Conservation (phyloP, 2,888 invertebrate species). For the Cheilosia scutellata region DNA sequence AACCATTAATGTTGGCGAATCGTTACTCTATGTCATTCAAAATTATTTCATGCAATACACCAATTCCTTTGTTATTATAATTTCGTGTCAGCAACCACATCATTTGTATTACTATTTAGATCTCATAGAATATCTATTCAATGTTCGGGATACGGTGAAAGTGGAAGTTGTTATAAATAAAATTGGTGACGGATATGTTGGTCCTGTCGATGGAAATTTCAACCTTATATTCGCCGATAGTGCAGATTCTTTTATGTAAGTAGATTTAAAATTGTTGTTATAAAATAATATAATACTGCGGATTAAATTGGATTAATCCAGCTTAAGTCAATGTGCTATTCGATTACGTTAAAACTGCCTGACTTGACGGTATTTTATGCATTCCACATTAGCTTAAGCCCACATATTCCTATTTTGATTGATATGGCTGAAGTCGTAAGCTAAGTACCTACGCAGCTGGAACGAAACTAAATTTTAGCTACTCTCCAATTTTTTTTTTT, state of each 20-base stretch:
- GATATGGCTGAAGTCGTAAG: too few relatives aligned
- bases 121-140: slow-evolving; percentile 77
- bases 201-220: slow-evolving; percentile 60
- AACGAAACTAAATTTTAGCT: too few relatives aligned
- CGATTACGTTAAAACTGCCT: too few relatives aligned
- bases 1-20: slow-evolving; percentile 77
- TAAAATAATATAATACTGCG: too few relatives aligned
- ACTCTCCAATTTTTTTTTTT: too few relatives aligned
- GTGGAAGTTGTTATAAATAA: slow-evolving; percentile 77
- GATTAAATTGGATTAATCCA: too few relatives aligned
- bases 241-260: slow-evolving; percentile 78
- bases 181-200: slow-evolving; percentile 6
- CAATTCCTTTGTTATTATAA: slow-evolving; percentile 77
- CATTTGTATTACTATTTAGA: slow-evolving; percentile 77
- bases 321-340: too few relatives aligned
- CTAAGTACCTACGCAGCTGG: too few relatives aligned
- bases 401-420: too few relatives aligned
- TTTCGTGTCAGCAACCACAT: slow-evolving; percentile 77
- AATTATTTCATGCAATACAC: slow-evolving; percentile 77
- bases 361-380: too few relatives aligned
- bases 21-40: slow-evolving; percentile 77
- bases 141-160: slow-evolving; percentile 77
- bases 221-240: slow-evolving; percentile 78
- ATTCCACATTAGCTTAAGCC: too few relatives aligned
- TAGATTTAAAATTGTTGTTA: background rate